These are phyloP conservation scores for Caenorhabditis angaria DNA, from an alignment of 2,888 invertebrate species.

Conservation along the genomic window DNA sequence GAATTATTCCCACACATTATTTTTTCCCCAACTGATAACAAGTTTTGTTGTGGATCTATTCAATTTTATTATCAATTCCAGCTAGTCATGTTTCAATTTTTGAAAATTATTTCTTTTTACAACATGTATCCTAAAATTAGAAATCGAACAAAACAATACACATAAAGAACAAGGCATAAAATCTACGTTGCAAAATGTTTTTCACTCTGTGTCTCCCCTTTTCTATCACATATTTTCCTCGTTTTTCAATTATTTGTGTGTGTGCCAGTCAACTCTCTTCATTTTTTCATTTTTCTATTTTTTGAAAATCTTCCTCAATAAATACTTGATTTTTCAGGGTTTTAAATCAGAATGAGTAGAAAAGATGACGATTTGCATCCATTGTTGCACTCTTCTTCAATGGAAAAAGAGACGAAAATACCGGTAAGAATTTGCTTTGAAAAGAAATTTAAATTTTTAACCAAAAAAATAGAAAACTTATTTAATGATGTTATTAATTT, in stretches of 20 bases:
- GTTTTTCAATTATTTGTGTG: not conserved
- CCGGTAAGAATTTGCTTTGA: conserved; percentile 4
- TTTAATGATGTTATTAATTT: no score
- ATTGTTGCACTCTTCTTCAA: not conserved
- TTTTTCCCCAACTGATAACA: no score
- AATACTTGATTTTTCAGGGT: not conserved
- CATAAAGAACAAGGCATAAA: not conserved
- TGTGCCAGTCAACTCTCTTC: not conserved
- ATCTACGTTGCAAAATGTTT: not conserved
- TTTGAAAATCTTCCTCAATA: not conserved
- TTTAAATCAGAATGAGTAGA: not conserved
- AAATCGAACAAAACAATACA: not conserved
- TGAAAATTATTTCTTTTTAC: no score
- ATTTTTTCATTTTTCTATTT: not conserved
- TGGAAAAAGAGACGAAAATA: conserved; percentile 3
- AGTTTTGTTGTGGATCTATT: no score
- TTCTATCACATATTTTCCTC: not conserved
- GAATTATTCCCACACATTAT: no score
- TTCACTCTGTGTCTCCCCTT: not conserved
- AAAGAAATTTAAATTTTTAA: no score
- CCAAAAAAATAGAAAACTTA: no score
- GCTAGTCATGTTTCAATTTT: no score
- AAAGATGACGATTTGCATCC: not conserved
- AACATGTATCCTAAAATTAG: not conserved
- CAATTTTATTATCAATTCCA: no score